Base-by-base conservation (phyloP, 1,140 invertebrate genomes). In the Anadara kagoshimensis region DNA sequence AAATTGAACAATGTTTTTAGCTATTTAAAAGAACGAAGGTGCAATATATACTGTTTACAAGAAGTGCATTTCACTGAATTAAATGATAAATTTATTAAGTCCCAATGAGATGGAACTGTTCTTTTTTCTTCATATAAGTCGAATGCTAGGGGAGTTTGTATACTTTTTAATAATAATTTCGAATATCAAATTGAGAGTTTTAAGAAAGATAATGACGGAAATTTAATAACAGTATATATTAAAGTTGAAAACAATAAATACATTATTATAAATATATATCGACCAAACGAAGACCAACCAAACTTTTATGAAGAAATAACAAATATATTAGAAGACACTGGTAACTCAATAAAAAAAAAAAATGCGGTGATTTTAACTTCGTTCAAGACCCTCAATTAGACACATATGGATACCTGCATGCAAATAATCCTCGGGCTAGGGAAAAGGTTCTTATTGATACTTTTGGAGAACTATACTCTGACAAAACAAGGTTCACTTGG, bases 351-450 rank as follows among this genome's bases (percentile, higher is more conserved):
- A 14, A 66, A 36, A n/a, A 43, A 11, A 51, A 71, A 0, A 49
- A 66, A 20, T 58, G 59, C 56, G 74, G 57, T 4, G 74, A 76
- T 53, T 76, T 63, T 62, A 76, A 66, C 54, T 18, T 76, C 12
- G 62, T 67, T 12, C 26, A 66, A 22, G 20, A 75, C 16, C 53
- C 68, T 44, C 22, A 64, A 4, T 14, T 64, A 24, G 62, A 64
- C 47, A 49, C 20, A 14, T 16, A 64, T 49, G 57, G 24, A 18
- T 65, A 75, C 43, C 20, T 36, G 62, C 22, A 61, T 44, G 14
- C 59, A 43, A 65, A 70, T 18, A 57, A 70, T 44, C 56, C 62
- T 49, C 65, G 53, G 22, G 24, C 65, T 1, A 51, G 53, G 22
- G 49, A 69, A 29, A 58, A 22, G 18, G 16, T 16, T 45, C 24